phyloP scores from a whole-genome alignment of 2,888 invertebrate species.

The Blastobasis lacticolella region DNA sequence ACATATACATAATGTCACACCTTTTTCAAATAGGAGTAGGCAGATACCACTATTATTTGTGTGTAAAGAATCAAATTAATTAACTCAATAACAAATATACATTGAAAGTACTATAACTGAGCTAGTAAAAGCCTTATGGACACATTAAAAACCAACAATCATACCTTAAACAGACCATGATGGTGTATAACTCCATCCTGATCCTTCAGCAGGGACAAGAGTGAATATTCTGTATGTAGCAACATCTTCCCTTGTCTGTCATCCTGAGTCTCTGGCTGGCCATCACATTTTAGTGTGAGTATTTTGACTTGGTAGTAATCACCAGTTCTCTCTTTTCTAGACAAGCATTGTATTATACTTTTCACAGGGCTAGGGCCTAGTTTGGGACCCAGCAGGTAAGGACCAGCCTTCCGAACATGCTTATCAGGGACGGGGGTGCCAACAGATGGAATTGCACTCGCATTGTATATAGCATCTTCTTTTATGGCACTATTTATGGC shows the following conservation, averaged over 20 bases:
- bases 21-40: too few species aligned
- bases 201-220: slow-evolving; percentile 79
- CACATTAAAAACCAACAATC: background rate
- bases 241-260: slow-evolving; percentile 86
- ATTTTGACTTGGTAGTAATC: slow-evolving; percentile 82
- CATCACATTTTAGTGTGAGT: slow-evolving; percentile 65
- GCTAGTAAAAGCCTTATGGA: background rate
- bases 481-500: slow-evolving; percentile 9
- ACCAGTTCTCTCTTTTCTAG: slow-evolving; percentile 80
- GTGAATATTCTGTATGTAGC: slow-evolving; percentile 83
- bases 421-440: slow-evolving; percentile 72
- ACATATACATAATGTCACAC: too few species aligned
- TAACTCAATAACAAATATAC: too few species aligned
- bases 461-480: slow-evolving; percentile 41
- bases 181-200: slow-evolving; percentile 84
- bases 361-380: slow-evolving; percentile 83
- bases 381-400: slow-evolving; percentile 80
- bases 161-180: slow-evolving; percentile 82
- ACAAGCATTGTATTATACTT: slow-evolving; percentile 84
- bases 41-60: too few species aligned
- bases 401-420: slow-evolving; percentile 76
- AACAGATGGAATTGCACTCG: slow-evolving; percentile 55
- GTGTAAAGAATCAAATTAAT: too few species aligned
- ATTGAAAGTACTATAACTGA: too few species aligned
- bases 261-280: slow-evolving; percentile 79